Conservation (phyloP, 2,113 vertebrate genomes). For the Heterotis niloticus region DNA sequence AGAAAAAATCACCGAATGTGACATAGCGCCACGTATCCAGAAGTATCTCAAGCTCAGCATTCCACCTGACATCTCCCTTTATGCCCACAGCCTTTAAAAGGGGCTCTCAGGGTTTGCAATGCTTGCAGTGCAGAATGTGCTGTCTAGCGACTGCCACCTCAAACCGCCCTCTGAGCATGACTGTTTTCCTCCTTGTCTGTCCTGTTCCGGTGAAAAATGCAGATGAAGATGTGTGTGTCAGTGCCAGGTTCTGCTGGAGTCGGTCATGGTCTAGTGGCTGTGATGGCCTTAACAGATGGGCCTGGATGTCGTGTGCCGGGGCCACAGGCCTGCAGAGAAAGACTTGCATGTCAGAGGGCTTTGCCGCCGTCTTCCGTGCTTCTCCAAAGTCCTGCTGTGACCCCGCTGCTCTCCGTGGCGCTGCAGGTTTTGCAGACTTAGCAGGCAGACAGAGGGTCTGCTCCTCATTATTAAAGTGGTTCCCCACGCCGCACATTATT, state of each 20-base stretch:
- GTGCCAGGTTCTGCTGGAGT: constrained; percentile 9
- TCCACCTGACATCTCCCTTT: not conserved
- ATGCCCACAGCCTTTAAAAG: not conserved
- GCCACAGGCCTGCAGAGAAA: not conserved
- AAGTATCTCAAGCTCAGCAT: not conserved
- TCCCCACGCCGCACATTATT: not conserved
- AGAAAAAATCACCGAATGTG: not conserved
- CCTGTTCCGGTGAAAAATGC: not conserved
- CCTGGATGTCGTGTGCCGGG: not conserved
- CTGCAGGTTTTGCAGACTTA: not conserved
- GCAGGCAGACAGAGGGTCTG: not conserved
- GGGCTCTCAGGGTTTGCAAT: not conserved
- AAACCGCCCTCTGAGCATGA: not conserved
- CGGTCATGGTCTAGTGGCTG: not conserved
- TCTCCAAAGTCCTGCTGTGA: not conserved
- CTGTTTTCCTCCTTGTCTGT: not conserved
- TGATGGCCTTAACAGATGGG: constrained; percentile 16
- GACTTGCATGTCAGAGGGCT: constrained; percentile 10
- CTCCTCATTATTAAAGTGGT: no score
- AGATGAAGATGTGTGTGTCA: not conserved
- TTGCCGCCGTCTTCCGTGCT: not conserved
- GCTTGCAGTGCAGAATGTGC: not conserved
- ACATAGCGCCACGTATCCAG: no score
- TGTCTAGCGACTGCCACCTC: not conserved
- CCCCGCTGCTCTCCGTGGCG: not conserved